phyloP scores from a whole-genome alignment of 2,888 invertebrate genomes.

The Carabus problematicus region DNA sequence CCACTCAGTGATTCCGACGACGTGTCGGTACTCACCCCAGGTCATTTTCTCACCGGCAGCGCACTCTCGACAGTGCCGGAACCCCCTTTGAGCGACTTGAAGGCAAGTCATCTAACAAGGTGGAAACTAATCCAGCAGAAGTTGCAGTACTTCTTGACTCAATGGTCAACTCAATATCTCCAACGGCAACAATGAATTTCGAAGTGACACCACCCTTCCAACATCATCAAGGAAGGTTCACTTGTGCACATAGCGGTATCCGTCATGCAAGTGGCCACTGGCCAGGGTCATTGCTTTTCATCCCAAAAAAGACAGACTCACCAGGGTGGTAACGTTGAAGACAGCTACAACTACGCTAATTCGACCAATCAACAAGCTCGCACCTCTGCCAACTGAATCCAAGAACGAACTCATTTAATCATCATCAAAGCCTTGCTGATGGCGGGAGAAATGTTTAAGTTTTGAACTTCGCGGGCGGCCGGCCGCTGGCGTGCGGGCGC shows the following conservation, averaged over 20 bases:
- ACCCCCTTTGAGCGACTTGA: no score
- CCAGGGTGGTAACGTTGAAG: neutral
- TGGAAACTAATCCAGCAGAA: neutral
- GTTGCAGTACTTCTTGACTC: neutral
- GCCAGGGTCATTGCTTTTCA: neutral
- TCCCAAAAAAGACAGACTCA: neutral
- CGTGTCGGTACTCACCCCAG: no score
- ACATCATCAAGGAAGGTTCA: neutral
- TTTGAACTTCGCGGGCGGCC: no score
- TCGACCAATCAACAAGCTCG: neutral
- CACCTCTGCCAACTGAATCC: neutral
- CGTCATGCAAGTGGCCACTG: neutral
- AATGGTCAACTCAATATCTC: slow-evolving; percentile 1
- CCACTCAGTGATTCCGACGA: no score
- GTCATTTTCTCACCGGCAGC: no score
- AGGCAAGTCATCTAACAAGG: neutral
- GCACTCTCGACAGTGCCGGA: no score
- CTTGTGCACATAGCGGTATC: neutral
- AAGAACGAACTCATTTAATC: neutral
- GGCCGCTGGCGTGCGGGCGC: no score
- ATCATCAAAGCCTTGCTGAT: neutral
- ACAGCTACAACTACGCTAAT: neutral
- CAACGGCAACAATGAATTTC: neutral
- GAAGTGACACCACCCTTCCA: neutral
- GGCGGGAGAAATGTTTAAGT: no score